Base-by-base conservation (phyloP, 1,140 invertebrate genomes). In the Nasonia longicornis region DNA sequence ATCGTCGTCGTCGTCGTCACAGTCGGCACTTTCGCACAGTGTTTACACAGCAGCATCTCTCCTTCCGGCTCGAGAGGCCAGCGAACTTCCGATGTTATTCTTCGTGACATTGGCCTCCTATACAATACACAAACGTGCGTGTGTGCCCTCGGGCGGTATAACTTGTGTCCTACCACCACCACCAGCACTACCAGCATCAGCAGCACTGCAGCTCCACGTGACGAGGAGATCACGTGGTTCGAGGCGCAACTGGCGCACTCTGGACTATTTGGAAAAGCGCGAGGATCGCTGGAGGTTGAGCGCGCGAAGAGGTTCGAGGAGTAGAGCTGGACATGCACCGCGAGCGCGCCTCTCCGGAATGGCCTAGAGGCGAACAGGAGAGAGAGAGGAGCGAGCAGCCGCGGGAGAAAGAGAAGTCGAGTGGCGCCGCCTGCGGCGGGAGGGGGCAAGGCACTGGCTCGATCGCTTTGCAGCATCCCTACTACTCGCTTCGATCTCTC, bases 291-390 rank as follows among this genome's bases (percentile, higher is more conserved):
- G 48, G 74, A 73, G 79, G 83, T 77, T 83, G 74, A 6, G 52
- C 4, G 74, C 14, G 52, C 4, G 79, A 66, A 82, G 84, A 67
- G 72, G 77, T 77, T 83, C 84, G 85, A 81, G 75, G 78, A 14
- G 0, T 3, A n/a, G 20, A 58, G 83, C 58, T 84, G 84, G 84
- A 89, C 88, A 58, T 87, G 86, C 87, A 87, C 89, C 87, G 87
- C 87, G 88, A 89, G 90, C 89, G 89, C 89, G 88, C 87, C 87
- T 90, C 89, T 89, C 88, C 87, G 89, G 89, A 91, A 90, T 91
- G 89, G 89, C 89, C 90, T 90, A 89, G 87, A 90, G 90, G 89
- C 90, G 89, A 90, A 90, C 89, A 89, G 88, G 89, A 87, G 88
- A 67, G 64, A 67, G 64, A 67, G 64, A 11, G 12, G 38, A 26